Evolutionary conservation across 2,888 invertebrate species (phyloP), one percentile per base, ranked within the genome.

Genomic region (Drosophila subsilvestris): DNA sequence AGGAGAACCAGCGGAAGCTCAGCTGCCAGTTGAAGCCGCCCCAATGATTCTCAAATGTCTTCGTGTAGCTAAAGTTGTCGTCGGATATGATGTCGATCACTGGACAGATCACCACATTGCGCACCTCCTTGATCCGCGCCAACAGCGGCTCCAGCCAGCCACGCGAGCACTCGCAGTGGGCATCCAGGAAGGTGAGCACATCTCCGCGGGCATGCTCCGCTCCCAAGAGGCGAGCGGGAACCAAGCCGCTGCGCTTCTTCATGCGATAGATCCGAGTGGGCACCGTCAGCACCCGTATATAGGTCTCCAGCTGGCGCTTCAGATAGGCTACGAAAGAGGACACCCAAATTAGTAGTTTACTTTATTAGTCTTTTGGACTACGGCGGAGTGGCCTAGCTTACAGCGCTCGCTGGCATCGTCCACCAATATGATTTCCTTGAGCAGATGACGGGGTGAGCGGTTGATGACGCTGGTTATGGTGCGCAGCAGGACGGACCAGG

Each of bases 21-120:
- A 99, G 93, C 79, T 98, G 96, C 99, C 99, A 99, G 91, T 98
- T 99, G 91, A 99, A 98, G 0, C 98, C 99, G 4, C 99, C 99
- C 96, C 98, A 98, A 88, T 99, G 98, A 53, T 98, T 95, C 91
- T 99, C 99, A 58, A 91, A 91, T 69, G 97, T 97, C 86, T 98
- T 97, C 3, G 96, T 96, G 90, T 99, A 99, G 42, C 98, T 97
- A 86, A 99, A 96, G 3, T 98, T 98, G 82, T 99, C 97, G 89
- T 99, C 98, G 71, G 97, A 98, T 50, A 99, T 97, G 18, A 99
- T 97, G 90, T 98, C 98, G 69, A 98, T 98, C 0, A 98, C 96
- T 0, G 98, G 98, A 10, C 91, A 91, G 14, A 92, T 86, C 17
- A 92, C 92, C 66, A 86, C 90, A 43, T 79, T 74, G 3, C 88